phyloP scores from a whole-genome alignment of 2,113 vertebrate species.

The Colistium nudipinnis region DNA sequence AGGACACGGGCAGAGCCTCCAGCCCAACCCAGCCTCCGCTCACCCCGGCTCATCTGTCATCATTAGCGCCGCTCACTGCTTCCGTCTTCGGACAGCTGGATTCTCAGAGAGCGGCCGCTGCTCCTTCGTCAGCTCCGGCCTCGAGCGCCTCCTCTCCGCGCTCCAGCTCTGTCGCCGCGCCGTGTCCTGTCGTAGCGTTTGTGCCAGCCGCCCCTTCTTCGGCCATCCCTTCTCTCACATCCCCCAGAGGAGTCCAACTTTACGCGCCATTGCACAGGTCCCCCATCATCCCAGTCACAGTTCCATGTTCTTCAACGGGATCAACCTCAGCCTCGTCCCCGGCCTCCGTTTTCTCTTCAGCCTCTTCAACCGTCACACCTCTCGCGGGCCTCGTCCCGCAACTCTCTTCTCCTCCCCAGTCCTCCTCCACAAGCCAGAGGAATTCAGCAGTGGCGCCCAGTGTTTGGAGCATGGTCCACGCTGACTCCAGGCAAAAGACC shows the following conservation, averaged over 20 bases:
- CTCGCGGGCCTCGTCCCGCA: constrained; percentile 40
- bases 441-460: constrained; percentile 56
- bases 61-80: constrained; percentile 46
- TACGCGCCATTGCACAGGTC: constrained; percentile 58
- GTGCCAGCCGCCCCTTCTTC: constrained; percentile 23
- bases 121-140: neutral
- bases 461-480: constrained; percentile 76
- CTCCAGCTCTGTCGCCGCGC: neutral
- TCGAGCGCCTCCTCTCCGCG: constrained; percentile 1
- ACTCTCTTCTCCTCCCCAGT: constrained; percentile 43
- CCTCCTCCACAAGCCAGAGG: constrained; percentile 46
- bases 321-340: neutral
- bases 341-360: constrained; percentile 3
- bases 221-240: constrained; percentile 10
- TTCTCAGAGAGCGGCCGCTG: constrained; percentile 34
- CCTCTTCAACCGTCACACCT: constrained; percentile 2
- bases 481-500: constrained; percentile 62
- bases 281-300: constrained; percentile 15
- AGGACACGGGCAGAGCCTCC: constrained; percentile 37
- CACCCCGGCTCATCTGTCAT: constrained; percentile 32
- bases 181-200: constrained; percentile 8
- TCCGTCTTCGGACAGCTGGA: constrained; percentile 42
- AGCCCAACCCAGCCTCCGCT: constrained; percentile 40
- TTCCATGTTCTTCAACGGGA: neutral
- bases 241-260: constrained; percentile 34